phyloP scores from a whole-genome alignment of 2,797 vertebrate species.

The Silurus lanzhouensis region DNA sequence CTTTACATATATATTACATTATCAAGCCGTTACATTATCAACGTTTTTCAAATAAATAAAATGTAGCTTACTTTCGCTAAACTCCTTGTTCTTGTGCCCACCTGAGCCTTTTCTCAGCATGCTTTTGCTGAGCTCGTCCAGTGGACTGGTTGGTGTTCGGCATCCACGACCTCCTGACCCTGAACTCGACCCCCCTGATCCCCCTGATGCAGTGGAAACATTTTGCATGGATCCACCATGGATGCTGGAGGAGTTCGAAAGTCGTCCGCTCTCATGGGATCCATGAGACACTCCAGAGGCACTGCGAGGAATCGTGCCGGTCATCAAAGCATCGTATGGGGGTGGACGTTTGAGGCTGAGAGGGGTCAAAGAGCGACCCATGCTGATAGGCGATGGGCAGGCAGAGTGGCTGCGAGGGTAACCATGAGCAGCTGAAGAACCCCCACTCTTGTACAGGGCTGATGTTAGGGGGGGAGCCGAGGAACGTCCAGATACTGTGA shows the following conservation, averaged over 20 bases:
- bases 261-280: constrained; percentile 77
- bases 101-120: constrained; percentile 85
- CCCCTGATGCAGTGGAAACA: constrained; percentile 78
- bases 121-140: constrained; percentile 88
- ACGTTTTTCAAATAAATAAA: neutral
- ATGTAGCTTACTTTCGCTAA: constrained; percentile 82
- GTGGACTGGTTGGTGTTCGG: constrained; percentile 89
- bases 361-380: constrained; percentile 88
- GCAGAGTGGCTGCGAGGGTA: constrained; percentile 93
- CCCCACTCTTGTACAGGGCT: constrained; percentile 81
- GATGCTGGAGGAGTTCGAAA: constrained; percentile 69
- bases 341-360: constrained; percentile 92
- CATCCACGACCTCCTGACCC: constrained; percentile 51
- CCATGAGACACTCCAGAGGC: constrained; percentile 83
- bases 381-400: constrained; percentile 92
- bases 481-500: constrained; percentile 80
- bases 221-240: constrained; percentile 80
- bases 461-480: constrained; percentile 91
- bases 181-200: constrained; percentile 47
- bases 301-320: constrained; percentile 81
- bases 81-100: constrained; percentile 82
- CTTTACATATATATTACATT: neutral
- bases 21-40: neutral
- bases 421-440: constrained; percentile 83
- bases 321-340: constrained; percentile 84